These are phyloP conservation scores for Sclerodermus sp. DNA, from an alignment of 2,888 invertebrate genomes.

Conservation along the genomic window DNA sequence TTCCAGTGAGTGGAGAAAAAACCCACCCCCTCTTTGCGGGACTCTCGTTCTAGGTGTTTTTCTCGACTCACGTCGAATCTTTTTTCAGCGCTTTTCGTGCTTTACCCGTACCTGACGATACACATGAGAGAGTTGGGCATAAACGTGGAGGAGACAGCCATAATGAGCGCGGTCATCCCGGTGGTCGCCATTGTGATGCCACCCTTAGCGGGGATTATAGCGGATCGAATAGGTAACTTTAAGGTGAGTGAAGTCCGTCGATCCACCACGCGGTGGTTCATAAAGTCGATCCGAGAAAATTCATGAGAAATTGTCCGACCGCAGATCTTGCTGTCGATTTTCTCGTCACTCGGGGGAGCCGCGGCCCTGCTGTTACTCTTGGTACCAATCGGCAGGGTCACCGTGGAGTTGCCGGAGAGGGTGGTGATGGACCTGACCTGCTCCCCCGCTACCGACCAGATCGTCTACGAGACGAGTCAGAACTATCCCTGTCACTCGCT, in stretches of 20 bases:
- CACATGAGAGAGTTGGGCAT: constrained; percentile 80
- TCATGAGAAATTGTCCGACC: constrained; percentile 11
- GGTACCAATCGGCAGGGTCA: constrained; percentile 73
- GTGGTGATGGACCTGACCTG: constrained; percentile 66
- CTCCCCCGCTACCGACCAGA: constrained; percentile 27
- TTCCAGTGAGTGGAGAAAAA: constrained; percentile 66
- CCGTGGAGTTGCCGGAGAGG: constrained; percentile 66
- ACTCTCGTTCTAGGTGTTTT: too few relatives aligned
- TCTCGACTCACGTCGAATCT: background rate
- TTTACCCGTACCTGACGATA: constrained; percentile 78
- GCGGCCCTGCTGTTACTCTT: constrained; percentile 69
- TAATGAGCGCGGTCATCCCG: constrained; percentile 78
- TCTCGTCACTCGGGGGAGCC: constrained; percentile 69
- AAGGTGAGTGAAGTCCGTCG: constrained; percentile 60
- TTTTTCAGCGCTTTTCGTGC: constrained; percentile 68
- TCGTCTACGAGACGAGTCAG: constrained; percentile 43
- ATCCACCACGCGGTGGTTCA: too few relatives aligned
- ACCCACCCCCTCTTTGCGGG: background rate
- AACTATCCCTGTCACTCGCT: constrained; percentile 44
- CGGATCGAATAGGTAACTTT: constrained; percentile 80
- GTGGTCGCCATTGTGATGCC: constrained; percentile 77
- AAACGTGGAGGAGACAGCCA: constrained; percentile 77
- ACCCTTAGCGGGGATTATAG: constrained; percentile 74
- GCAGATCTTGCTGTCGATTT: constrained; percentile 69
- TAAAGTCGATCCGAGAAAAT: background rate